Evolutionary conservation across 1,140 invertebrate genomes (phyloP).

Genomic region (Bombus difficillimus): DNA sequence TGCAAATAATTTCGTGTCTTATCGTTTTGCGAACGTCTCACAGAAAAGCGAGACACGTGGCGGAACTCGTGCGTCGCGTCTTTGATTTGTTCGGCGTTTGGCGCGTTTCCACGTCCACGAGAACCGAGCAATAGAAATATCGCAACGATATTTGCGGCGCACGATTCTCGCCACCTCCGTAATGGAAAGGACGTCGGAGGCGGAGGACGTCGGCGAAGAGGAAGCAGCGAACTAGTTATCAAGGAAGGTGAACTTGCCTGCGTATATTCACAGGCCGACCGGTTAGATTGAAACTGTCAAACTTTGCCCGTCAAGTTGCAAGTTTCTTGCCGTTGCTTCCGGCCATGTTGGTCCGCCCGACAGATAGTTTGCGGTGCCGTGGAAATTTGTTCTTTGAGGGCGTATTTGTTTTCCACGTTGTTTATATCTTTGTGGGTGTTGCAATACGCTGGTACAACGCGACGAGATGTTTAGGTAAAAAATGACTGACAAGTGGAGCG

Average conservation of each 20-base stretch:
- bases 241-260: constrained; percentile 43
- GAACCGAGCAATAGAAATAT: neutral
- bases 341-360: constrained; percentile 22
- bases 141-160: neutral
- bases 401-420: neutral
- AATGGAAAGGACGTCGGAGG: constrained; percentile 25
- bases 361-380: constrained; percentile 28
- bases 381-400: neutral
- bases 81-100: neutral
- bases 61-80: too few species aligned
- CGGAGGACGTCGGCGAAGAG: constrained; percentile 3
- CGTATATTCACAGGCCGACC: constrained; percentile 51
- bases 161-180: constrained; percentile 1
- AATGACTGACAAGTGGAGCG: rapidly evolving
- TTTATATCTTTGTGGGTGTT: neutral
- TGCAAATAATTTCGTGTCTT: too few species aligned
- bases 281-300: constrained; percentile 73
- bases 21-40: too few species aligned
- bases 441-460: too few species aligned
- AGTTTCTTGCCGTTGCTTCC: constrained; percentile 55
- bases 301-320: constrained; percentile 51
- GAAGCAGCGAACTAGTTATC: constrained; percentile 49
- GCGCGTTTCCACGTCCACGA: neutral
- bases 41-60: too few species aligned
- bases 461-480: too few species aligned